A percentile compares a stretch with the other conserved stretches of the same genome.
phyloP scores from a whole-genome alignment of 2,888 invertebrate genomes.

The Thalpophila matura region DNA sequence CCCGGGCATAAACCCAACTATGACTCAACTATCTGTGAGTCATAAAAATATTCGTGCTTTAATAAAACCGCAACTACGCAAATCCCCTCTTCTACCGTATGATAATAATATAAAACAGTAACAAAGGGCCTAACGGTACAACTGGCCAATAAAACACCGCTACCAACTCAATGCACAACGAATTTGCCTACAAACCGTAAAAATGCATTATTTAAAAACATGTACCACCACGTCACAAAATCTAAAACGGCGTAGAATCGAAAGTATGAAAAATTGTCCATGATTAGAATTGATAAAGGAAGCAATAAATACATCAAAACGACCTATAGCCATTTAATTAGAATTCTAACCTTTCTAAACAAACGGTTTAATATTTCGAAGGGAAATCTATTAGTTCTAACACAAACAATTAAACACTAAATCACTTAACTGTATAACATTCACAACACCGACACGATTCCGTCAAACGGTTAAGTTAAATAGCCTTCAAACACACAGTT shows the following conservation, averaged over 20 bases:
- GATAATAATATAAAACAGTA: too few species aligned
- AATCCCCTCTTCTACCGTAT: too few species aligned
- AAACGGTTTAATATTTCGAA: constrained; percentile 27
- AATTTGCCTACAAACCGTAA: constrained; percentile 11
- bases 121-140: not conserved
- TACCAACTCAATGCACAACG: constrained; percentile 1
- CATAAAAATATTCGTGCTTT: too few species aligned
- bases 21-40: too few species aligned
- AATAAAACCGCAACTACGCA: too few species aligned
- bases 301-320: constrained; percentile 40
- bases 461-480: constrained; percentile 54
- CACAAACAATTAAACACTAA: constrained; percentile 60
- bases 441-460: constrained; percentile 53
- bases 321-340: not conserved
- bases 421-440: constrained; percentile 44
- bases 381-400: constrained; percentile 40
- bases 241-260: constrained; percentile 6
- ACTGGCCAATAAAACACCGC: not conserved
- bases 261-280: constrained; percentile 33
- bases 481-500: constrained; percentile 58
- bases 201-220: constrained; percentile 39
- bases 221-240: constrained; percentile 16
- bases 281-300: constrained; percentile 20
- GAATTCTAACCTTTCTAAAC: constrained; percentile 9
- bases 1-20: too few species aligned